These are phyloP conservation scores for Laticauda colubrina DNA, from an alignment of 2,113 vertebrate genomes.

Conservation along the genomic window DNA sequence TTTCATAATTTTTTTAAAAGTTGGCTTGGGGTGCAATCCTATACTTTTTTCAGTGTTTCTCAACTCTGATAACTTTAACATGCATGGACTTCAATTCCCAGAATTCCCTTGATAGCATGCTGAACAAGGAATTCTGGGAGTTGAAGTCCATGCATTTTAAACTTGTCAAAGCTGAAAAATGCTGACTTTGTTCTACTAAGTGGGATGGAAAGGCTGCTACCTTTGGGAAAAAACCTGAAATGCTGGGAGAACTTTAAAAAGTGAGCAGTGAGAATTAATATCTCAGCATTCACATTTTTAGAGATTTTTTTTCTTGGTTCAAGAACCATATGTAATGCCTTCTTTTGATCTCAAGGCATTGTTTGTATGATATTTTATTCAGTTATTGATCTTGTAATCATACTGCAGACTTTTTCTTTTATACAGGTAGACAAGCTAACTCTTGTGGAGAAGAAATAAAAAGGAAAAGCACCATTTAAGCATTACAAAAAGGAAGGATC, in stretches of 20 bases:
- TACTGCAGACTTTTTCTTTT: neutral
- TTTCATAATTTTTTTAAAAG: slow-evolving; percentile 18
- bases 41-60: neutral
- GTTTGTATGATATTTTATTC: neutral
- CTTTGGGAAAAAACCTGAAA: neutral
- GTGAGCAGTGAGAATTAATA: neutral
- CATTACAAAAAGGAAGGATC: neutral
- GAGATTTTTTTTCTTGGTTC: neutral
- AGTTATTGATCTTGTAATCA: neutral
- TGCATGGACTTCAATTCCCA: neutral
- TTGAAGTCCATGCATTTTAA: neutral
- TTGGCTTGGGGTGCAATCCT: neutral
- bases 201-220: neutral
- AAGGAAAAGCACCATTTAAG: neutral
- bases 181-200: neutral
- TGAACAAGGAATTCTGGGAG: neutral
- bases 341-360: neutral
- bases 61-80: neutral
- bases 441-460: neutral
- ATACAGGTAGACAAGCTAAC: neutral
- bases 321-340: neutral
- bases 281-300: neutral
- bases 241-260: neutral
- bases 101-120: neutral
- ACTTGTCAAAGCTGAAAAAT: neutral